Conservation (phyloP, 2,888 invertebrate species). For the Cheilosia pagana region DNA sequence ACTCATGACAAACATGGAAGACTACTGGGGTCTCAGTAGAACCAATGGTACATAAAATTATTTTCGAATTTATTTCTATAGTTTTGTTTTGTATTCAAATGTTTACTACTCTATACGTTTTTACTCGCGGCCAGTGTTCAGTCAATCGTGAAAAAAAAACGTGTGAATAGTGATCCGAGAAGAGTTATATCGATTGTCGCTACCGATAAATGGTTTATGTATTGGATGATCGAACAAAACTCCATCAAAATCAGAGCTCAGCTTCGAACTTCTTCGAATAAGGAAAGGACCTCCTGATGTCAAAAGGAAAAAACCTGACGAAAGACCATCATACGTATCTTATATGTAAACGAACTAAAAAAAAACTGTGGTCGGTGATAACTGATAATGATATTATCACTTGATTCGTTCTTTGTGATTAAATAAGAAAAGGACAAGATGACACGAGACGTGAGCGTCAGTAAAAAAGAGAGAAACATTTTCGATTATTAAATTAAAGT, state of each 20-base stretch:
- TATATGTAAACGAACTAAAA: constrained; percentile 25
- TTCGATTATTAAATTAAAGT: constrained; percentile 82
- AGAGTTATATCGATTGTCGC: constrained; percentile 29
- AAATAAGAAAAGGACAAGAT: constrained; percentile 69
- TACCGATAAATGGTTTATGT: constrained; percentile 50
- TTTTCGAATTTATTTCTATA: constrained; percentile 40
- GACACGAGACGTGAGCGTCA: constrained; percentile 75
- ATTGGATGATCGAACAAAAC: constrained; percentile 8
- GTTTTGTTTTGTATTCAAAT: constrained; percentile 32
- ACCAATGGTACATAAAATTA: constrained; percentile 80
- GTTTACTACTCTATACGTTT: constrained; percentile 37
- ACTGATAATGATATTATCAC: constrained; percentile 55
- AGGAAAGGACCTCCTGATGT: constrained; percentile 49
- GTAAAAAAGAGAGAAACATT: constrained; percentile 58
- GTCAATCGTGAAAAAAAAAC: constrained; percentile 54
- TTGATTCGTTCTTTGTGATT: constrained; percentile 69
- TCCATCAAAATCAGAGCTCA: neutral
- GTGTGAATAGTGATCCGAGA: constrained; percentile 48
- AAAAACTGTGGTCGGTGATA: constrained; percentile 45
- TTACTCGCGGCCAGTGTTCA: constrained; percentile 45
- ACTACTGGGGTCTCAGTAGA: constrained; percentile 83
- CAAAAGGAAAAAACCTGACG: constrained; percentile 9
- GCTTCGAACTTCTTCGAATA: constrained; percentile 1
- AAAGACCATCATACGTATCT: constrained; percentile 34
- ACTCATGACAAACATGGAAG: constrained; percentile 79